A percentile compares a stretch with the other conserved stretches of the same genome.
These are phyloP conservation scores for Peribatodes rhomboidaria DNA, from an alignment of 2,888 invertebrate genomes.

Conservation along the genomic window DNA sequence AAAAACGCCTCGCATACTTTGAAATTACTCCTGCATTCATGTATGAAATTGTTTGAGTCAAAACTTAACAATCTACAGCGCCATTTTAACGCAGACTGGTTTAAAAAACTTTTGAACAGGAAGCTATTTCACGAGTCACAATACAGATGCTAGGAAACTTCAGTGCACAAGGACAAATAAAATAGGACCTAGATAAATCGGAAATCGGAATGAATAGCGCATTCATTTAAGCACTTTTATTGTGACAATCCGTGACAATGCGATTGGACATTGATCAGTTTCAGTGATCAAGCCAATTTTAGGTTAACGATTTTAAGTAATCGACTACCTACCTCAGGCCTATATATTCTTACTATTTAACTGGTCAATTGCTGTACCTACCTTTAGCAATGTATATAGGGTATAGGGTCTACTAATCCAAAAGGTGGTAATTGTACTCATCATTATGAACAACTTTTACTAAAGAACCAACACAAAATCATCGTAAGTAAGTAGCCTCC, in stretches of 20 bases:
- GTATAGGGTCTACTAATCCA: too few species aligned
- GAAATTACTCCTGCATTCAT: conserved; percentile 14
- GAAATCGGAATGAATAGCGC: conserved; percentile 33
- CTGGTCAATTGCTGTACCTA: too few species aligned
- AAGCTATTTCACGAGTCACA: conserved; percentile 34
- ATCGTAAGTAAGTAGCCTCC: too few species aligned
- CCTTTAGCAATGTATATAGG: too few species aligned
- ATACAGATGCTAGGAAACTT: conserved; percentile 29
- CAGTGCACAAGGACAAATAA: conserved; percentile 28
- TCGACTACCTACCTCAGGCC: too few species aligned
- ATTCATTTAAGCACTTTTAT: conserved; percentile 23
- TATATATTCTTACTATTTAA: too few species aligned
- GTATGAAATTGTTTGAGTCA: conserved; percentile 33
- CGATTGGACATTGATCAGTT: conserved; percentile 34
- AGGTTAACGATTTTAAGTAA: background rate
- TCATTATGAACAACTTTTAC: too few species aligned
- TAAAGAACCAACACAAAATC: too few species aligned
- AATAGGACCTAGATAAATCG: conserved; percentile 13
- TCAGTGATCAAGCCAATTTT: conserved; percentile 37
- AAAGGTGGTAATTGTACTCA: too few species aligned
- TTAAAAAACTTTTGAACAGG: conserved; percentile 3
- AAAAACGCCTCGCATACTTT: conserved; percentile 34
- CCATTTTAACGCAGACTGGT: conserved; percentile 39
- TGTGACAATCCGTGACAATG: conserved; percentile 41
- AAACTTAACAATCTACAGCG: conserved; percentile 23